Evolutionary conservation across 2,888 invertebrate genomes (phyloP), one percentile per base, ranked within the genome.

Genomic region (Meiosimyza decipiens): DNA sequence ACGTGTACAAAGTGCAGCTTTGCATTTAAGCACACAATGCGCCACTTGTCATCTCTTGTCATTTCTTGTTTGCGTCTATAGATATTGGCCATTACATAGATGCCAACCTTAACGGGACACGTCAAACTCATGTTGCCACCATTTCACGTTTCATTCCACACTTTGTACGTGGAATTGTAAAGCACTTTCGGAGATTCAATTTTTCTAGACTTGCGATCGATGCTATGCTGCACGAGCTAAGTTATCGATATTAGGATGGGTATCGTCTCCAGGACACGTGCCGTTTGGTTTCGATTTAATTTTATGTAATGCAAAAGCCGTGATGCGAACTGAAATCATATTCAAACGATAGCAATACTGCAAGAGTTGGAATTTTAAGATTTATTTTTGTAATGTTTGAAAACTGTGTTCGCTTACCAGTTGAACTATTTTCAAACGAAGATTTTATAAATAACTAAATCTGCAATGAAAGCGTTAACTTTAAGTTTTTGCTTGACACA

Each of bases 321-420:
- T 78, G 0, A 70, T 18, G 4, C 64, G 75, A 5, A 74, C 66
- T 16, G 76, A 77, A 5, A 81, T 52, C 16, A 80, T 64, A 33
- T 82, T 80, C 78, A 83, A 75, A 7, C 73, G 66, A 60, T 82
- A 83, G 67, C 84, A 84, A n/a, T 79, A 64, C 82, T 82, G 59
- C 11, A 15, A 57, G 72, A 6, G 12, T 18, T 4, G 55, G 9
- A 7, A 6, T 40, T 40, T 40, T 40, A 40, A 9, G 9, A 2
- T 22, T 22, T 22, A 40, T 40, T 40, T 7, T 7, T 6, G 5
- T 9, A 7, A 9, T 1, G 9, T n/a, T n/a, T n/a, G n/a, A n/a
- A 40, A 9, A 40, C 2, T 40, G 1, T 7, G 40, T 1, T 9
- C 9, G 40, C 1, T 40, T 40, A 40, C 40, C 40, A 4, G 40